Conservation (phyloP, 2,888 invertebrate genomes). For the Dasysyrphus albostriatus region DNA sequence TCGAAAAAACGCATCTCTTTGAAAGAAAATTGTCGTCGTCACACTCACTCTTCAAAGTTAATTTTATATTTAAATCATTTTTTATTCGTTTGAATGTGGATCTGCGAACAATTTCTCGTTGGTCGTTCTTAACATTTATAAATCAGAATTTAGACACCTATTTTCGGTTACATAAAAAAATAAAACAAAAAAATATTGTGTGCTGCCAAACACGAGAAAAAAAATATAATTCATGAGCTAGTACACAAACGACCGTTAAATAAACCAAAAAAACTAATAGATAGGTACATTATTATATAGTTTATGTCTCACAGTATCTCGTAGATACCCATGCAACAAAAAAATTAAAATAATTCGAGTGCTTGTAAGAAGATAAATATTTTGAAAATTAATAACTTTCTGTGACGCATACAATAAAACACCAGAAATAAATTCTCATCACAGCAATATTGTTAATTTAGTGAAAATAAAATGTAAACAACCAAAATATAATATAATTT, state of each 20-base stretch:
- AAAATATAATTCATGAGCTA: slow-evolving; percentile 52
- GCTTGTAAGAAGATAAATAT: slow-evolving; percentile 36
- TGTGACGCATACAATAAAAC: slow-evolving; percentile 46
- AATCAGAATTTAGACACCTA: slow-evolving; percentile 60
- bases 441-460: slow-evolving; percentile 37
- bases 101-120: slow-evolving; percentile 35
- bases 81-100: slow-evolving; percentile 23
- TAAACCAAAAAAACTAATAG: slow-evolving; percentile 36
- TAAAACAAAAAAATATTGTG: slow-evolving; percentile 52
- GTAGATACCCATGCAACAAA: slow-evolving; percentile 33
- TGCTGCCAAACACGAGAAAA: slow-evolving; percentile 60
- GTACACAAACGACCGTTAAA: slow-evolving; percentile 57
- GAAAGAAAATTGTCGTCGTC: slow-evolving; percentile 31
- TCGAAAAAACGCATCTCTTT: slow-evolving; percentile 57
- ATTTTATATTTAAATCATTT: slow-evolving; percentile 46
- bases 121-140: slow-evolving; percentile 30
- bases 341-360: slow-evolving; percentile 29
- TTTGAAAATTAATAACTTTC: slow-evolving; percentile 21
- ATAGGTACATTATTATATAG: slow-evolving; percentile 35
- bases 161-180: slow-evolving; percentile 69
- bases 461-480: slow-evolving; percentile 12
- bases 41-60: slow-evolving; percentile 38
- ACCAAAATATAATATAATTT: too few species aligned
- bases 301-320: slow-evolving; percentile 54
- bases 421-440: slow-evolving; percentile 19